These are phyloP conservation scores for Temnothorax nylanderi DNA, from an alignment of 1,140 invertebrate genomes.

Conservation along the genomic window DNA sequence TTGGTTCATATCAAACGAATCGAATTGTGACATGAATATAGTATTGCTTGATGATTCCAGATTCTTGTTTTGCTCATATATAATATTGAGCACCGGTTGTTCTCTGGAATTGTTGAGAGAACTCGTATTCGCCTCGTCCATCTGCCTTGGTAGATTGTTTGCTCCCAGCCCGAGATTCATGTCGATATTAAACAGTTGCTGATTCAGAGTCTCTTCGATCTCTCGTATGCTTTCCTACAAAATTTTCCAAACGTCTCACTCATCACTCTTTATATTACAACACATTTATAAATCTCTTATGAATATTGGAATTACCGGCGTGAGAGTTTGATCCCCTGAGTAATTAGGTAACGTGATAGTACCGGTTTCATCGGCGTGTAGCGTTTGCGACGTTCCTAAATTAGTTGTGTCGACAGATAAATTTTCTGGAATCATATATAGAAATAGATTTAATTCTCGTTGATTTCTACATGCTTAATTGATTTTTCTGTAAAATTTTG, in stretches of 20 bases:
- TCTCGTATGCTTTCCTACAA: slow-evolving; percentile 83
- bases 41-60: slow-evolving; percentile 67
- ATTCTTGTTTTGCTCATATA: slow-evolving; percentile 78
- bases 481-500: not conserved
- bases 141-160: slow-evolving; percentile 66
- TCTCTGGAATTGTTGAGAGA: slow-evolving; percentile 64
- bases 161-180: slow-evolving; percentile 74
- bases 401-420: slow-evolving; percentile 69
- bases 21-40: slow-evolving; percentile 77
- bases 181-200: slow-evolving; percentile 81
- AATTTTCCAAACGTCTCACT: not conserved
- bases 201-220: slow-evolving; percentile 84
- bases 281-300: slow-evolving; percentile 4
- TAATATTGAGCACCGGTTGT: slow-evolving; percentile 78
- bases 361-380: slow-evolving; percentile 82
- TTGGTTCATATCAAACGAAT: slow-evolving; percentile 80
- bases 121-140: slow-evolving; percentile 58
- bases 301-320: slow-evolving; percentile 73
- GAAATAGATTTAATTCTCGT: not conserved
- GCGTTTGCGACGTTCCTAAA: slow-evolving; percentile 76
- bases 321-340: slow-evolving; percentile 78
- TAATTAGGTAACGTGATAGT: slow-evolving; percentile 82
- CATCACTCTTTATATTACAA: slow-evolving; percentile 6
- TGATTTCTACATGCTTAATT: not conserved
- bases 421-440: slow-evolving; percentile 71